phyloP scores from a whole-genome alignment of 1,140 invertebrate species.

The Sipha flava region DNA sequence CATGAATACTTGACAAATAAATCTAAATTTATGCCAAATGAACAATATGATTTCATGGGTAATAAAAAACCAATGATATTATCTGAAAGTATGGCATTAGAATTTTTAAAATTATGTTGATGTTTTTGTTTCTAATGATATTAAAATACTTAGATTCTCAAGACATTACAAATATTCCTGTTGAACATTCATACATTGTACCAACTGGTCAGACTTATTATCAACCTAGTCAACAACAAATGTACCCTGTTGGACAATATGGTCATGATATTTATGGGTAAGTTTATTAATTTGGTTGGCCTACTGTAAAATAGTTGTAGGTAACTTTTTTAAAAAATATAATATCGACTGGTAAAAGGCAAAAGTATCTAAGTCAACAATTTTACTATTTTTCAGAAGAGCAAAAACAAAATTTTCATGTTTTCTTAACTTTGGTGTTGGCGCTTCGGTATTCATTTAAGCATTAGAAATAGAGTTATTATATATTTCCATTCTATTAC shows the following conservation, averaged over 20 bases:
- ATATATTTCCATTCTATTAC: too few species aligned
- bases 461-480: too few species aligned
- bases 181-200: constrained; percentile 27
- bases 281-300: too few species aligned
- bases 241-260: constrained; percentile 14
- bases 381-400: too few species aligned
- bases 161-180: neutral
- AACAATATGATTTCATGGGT: constrained; percentile 10
- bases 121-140: neutral
- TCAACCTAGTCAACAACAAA: constrained; percentile 5
- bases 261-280: constrained; percentile 8
- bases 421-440: too few species aligned
- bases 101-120: neutral
- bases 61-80: constrained; percentile 17
- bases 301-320: too few species aligned
- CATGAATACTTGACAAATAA: constrained; percentile 27
- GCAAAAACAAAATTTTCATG: too few species aligned
- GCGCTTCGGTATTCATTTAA: too few species aligned
- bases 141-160: neutral
- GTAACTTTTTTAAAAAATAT: too few species aligned
- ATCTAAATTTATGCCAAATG: constrained; percentile 2
- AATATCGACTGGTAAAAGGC: too few species aligned
- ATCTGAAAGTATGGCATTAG: neutral
- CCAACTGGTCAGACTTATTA: constrained; percentile 7
- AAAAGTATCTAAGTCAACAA: too few species aligned